Conservation (phyloP, 2,888 invertebrate genomes). For the Heteromyza rotundicornis region DNA sequence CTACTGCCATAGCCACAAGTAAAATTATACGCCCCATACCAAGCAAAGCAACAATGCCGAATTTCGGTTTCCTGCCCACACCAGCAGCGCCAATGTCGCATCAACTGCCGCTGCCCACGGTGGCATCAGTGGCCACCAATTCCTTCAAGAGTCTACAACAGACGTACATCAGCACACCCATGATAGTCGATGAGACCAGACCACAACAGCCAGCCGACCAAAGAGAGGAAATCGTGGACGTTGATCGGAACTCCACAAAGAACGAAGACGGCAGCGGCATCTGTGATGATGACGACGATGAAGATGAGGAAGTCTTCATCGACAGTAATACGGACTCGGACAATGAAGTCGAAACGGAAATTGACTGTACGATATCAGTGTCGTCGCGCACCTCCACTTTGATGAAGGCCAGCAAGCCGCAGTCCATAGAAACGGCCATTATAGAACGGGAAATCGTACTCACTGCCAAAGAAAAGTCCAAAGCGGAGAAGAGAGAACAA, state of each 20-base stretch:
- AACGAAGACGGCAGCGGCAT: conserved; percentile 22
- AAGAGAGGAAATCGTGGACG: neutral
- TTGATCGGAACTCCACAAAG: neutral
- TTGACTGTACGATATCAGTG: conserved; percentile 18
- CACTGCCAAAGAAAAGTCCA: too few species aligned
- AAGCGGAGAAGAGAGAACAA: too few species aligned
- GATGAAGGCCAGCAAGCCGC: conserved; percentile 31
- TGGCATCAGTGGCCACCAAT: conserved; percentile 14
- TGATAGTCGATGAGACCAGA: neutral
- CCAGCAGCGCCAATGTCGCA: conserved; percentile 8
- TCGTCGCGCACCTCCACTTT: conserved; percentile 38
- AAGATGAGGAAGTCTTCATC: conserved; percentile 54
- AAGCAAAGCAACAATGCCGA: conserved; percentile 61
- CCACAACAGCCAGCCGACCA: neutral
- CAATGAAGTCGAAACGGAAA: conserved; percentile 31
- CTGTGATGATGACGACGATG: conserved; percentile 44
- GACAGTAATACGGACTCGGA: conserved; percentile 49
- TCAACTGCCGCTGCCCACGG: conserved; percentile 13
- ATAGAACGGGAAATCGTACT: too few species aligned
- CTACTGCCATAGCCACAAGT: conserved; percentile 21
- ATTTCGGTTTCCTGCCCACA: conserved; percentile 57
- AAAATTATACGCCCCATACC: conserved; percentile 68
- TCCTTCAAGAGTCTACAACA: conserved; percentile 14
- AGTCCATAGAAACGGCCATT: conserved; percentile 15
- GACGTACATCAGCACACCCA: neutral